phyloP scores from a whole-genome alignment of 2,888 invertebrate species.

The Drosophila putrida region DNA sequence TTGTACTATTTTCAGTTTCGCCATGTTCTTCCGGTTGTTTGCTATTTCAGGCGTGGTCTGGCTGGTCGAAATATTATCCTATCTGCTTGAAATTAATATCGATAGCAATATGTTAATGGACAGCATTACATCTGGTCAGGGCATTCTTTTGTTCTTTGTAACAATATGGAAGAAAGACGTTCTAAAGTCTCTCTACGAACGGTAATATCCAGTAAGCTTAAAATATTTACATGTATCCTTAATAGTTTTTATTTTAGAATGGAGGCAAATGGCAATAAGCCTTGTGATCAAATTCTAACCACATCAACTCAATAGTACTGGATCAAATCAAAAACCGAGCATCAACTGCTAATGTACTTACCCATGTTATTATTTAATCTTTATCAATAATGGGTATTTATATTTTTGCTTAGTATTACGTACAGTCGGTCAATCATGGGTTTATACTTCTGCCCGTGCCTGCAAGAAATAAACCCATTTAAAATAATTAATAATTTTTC shows the following conservation, averaged over 20 bases:
- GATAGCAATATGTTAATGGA: background rate
- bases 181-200: constrained; percentile 32
- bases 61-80: constrained; percentile 91
- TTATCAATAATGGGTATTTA: background rate
- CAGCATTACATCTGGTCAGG: constrained; percentile 41
- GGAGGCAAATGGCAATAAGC: background rate
- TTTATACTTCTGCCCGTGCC: too few relatives aligned
- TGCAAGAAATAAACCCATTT: too few relatives aligned
- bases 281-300: background rate
- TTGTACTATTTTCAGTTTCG: constrained; percentile 87
- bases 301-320: too few relatives aligned
- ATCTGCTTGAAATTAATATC: constrained; percentile 83
- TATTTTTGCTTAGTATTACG: too few relatives aligned
- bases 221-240: background rate
- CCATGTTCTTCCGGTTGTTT: constrained; percentile 91
- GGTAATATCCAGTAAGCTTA: constrained; percentile 26
- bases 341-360: background rate
- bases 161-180: constrained; percentile 49
- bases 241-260: background rate
- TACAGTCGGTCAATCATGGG: too few relatives aligned
- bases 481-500: too few relatives aligned
- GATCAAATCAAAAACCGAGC: too few relatives aligned
- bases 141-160: constrained; percentile 52
- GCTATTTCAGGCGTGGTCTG: constrained; percentile 94
- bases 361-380: background rate